Evolutionary conservation across 2,113 vertebrate species (phyloP).

Genomic region (Cinclus cinclus): DNA sequence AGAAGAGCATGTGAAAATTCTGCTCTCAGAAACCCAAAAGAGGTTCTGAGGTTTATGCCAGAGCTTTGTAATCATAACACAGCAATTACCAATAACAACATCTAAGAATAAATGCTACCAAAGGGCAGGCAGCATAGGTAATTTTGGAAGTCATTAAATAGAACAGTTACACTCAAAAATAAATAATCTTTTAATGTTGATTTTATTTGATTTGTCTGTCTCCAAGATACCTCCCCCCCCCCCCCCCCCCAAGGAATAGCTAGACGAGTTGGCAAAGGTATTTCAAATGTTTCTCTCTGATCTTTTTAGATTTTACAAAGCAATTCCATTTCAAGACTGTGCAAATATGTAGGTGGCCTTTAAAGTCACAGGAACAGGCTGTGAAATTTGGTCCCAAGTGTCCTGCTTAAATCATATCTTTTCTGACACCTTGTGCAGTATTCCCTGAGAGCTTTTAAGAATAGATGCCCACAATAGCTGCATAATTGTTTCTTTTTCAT

Average conservation of each 20-base stretch:
- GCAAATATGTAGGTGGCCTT: background rate
- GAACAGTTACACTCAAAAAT: background rate
- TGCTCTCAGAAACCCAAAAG: background rate
- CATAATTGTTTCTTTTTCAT: background rate
- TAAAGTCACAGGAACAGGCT: background rate
- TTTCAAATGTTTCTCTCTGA: background rate
- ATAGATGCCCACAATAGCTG: background rate
- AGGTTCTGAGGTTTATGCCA: background rate
- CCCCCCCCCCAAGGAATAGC: background rate
- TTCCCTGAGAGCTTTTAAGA: background rate
- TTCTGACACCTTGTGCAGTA: background rate
- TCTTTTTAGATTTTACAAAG: background rate
- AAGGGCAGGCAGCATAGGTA: background rate
- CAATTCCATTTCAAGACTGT: background rate
- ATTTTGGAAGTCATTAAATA: constrained; percentile 5
- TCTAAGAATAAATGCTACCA: background rate
- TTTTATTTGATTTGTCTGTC: background rate
- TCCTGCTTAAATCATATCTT: background rate
- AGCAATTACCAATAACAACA: background rate
- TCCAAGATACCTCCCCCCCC: background rate
- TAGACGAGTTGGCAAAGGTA: background rate
- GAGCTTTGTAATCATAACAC: background rate
- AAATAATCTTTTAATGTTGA: background rate
- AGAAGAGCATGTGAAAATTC: constrained; percentile 14
- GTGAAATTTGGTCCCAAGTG: background rate